phyloP scores from a whole-genome alignment of 2,797 vertebrate species.

The Hirundo rustica region DNA sequence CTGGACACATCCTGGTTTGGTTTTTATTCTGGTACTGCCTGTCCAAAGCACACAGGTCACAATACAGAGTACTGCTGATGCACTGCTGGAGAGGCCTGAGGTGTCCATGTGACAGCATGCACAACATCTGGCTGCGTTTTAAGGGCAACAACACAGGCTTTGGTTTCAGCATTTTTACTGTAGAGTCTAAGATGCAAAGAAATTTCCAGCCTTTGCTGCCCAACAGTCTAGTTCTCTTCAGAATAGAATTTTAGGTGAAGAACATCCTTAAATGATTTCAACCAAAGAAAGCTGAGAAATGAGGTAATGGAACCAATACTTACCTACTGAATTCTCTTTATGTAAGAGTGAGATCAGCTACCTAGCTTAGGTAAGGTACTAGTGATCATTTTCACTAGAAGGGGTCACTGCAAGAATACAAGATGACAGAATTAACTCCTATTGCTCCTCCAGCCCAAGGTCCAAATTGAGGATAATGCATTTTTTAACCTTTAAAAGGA shows the following conservation, averaged over 20 bases:
- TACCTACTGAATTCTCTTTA: neutral
- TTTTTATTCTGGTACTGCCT: neutral
- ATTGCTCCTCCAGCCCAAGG: neutral
- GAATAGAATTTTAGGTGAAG: neutral
- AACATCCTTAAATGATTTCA: neutral
- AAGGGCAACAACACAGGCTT: neutral
- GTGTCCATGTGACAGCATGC: neutral
- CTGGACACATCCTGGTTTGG: neutral
- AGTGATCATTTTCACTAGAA: neutral
- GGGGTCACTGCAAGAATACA: neutral
- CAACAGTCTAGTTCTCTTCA: neutral
- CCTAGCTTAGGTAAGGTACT: neutral
- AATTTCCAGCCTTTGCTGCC: neutral
- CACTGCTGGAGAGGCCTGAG: neutral
- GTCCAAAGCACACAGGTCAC: neutral
- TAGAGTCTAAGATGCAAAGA: neutral
- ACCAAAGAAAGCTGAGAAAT: neutral
- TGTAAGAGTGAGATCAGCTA: neutral
- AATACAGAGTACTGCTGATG: neutral
- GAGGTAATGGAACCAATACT: slow-evolving; percentile 10
- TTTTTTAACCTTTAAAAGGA: neutral
- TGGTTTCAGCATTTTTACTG: neutral
- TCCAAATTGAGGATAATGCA: neutral
- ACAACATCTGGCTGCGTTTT: accelerated
- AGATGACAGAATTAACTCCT: neutral